Conservation (phyloP, 1,140 invertebrate species). For the Atopsyche davidsoni region DNA sequence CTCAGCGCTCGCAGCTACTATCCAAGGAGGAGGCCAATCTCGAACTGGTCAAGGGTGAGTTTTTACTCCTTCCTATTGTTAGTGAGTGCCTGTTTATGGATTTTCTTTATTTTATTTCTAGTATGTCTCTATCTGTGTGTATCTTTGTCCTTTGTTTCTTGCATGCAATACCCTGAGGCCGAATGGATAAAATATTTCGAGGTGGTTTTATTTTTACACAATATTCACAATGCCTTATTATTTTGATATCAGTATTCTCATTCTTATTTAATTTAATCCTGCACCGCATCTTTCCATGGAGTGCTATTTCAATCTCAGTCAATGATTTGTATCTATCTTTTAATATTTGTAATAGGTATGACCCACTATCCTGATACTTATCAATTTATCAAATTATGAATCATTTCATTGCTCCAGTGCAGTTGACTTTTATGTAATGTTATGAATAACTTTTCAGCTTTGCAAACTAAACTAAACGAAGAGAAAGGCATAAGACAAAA, state of each 20-base stretch:
- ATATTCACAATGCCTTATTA: neutral
- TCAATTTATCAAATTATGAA: too few species aligned
- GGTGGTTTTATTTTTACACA: slow-evolving; percentile 36
- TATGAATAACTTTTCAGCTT: slow-evolving; percentile 52
- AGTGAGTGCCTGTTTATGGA: too few species aligned
- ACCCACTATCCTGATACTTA: too few species aligned
- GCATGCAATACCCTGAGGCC: slow-evolving; percentile 36
- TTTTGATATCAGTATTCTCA: neutral
- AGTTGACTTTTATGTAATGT: too few species aligned
- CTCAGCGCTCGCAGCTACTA: slow-evolving; percentile 73
- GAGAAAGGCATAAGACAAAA: slow-evolving; percentile 79
- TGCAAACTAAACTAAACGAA: slow-evolving; percentile 86
- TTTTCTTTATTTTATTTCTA: slow-evolving; percentile 24
- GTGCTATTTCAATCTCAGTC: neutral
- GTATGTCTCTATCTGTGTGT: slow-evolving; percentile 11
- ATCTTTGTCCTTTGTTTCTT: slow-evolving; percentile 19
- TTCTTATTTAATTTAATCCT: slow-evolving; percentile 2
- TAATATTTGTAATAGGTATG: too few species aligned
- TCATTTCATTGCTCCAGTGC: too few species aligned
- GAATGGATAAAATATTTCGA: slow-evolving; percentile 46
- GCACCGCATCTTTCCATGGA: neutral
- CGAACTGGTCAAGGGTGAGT: slow-evolving; percentile 80
- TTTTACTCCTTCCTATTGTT: slow-evolving; percentile 4
- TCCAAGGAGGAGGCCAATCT: slow-evolving; percentile 86
- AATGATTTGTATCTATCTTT: too few species aligned